Evolutionary conservation across 2,113 vertebrate species (phyloP).

Genomic region (Rhea americana): DNA sequence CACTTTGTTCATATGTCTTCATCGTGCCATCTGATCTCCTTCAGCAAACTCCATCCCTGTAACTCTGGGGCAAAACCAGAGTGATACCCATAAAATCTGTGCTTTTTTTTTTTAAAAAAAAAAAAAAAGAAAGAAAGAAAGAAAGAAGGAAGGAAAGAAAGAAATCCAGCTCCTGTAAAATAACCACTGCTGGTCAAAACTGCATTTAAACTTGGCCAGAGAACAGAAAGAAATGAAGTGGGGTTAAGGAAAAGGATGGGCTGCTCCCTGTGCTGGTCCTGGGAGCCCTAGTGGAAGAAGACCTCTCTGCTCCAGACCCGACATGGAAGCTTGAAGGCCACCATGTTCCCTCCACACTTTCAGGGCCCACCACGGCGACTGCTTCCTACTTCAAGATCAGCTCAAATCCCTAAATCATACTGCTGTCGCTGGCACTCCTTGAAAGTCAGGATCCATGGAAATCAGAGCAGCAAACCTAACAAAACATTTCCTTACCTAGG

Average conservation of each 20-base stretch:
- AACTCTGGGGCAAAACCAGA: neutral
- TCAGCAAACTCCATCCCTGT: neutral
- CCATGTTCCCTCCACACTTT: neutral
- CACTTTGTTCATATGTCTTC: neutral
- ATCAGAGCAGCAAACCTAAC: neutral
- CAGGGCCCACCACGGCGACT: neutral
- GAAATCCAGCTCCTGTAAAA: neutral
- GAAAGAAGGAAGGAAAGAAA: too few species aligned
- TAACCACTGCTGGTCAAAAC: neutral
- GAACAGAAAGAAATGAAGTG: too few species aligned
- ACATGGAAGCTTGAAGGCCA: too few species aligned
- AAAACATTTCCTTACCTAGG: neutral
- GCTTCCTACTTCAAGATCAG: neutral
- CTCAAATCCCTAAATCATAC: neutral
- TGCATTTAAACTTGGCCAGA: neutral
- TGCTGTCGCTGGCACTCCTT: neutral
- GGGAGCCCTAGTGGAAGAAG: neutral
- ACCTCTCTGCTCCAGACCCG: neutral
- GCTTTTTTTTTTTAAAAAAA: neutral
- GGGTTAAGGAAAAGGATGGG: neutral
- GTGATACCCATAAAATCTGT: neutral
- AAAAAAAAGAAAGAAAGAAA: too few species aligned
- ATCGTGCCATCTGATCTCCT: neutral
- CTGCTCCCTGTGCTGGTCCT: neutral
- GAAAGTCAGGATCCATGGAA: neutral